Base-by-base conservation (phyloP, 1,140 invertebrate genomes). In the Cherax quadricarinatus region DNA sequence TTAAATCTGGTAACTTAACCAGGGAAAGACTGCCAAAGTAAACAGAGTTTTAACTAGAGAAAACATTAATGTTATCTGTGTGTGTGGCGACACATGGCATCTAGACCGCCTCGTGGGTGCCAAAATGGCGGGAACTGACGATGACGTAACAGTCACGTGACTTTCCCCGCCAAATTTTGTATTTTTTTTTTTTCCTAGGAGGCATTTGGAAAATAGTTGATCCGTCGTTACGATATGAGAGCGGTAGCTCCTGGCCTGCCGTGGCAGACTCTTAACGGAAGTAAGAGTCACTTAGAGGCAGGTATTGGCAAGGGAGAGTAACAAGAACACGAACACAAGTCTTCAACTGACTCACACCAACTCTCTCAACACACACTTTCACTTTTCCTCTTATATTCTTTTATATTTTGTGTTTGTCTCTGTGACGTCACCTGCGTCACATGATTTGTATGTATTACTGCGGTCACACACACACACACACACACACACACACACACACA, bases 141-240 rank as follows among this genome's bases (percentile, higher is more conserved):
- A 81, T 89, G 87, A 89, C 87, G 87, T 79, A 89, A 89, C 57
- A 89, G 24, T 89, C 87, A 89, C 87, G 78, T 89, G 87, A 89
- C 30, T 49, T 82, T 81, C 48, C 78, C 78, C 87, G 87, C 87
- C 79, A 66, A 82, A 81, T 82, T 82, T 89, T 89, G 87, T 88
- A 88, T 80, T 57, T 18, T 18, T 5, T 18, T 5, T 41, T 41
- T 41, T 41, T 41, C 30, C 14, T 14, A 70, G 66, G 66, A 70
- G 66, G 1, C 14, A 7, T 70, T 70, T 70, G 14, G 18, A 70
- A 18, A 70, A 70, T 70, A 21, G 66, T 70, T 18, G 14, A 14
- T 6, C 66, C 18, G 66, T 70, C 14, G 6, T 70, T 18, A 21
- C 66, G 14, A 70, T 21, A 21, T 12, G 14, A 18, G 14, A 21